A percentile compares a stretch with the other conserved stretches of the same genome.
Evolutionary conservation across 2,888 invertebrate genomes (phyloP).

Genomic region (Mongoloraphidia duomilia): DNA sequence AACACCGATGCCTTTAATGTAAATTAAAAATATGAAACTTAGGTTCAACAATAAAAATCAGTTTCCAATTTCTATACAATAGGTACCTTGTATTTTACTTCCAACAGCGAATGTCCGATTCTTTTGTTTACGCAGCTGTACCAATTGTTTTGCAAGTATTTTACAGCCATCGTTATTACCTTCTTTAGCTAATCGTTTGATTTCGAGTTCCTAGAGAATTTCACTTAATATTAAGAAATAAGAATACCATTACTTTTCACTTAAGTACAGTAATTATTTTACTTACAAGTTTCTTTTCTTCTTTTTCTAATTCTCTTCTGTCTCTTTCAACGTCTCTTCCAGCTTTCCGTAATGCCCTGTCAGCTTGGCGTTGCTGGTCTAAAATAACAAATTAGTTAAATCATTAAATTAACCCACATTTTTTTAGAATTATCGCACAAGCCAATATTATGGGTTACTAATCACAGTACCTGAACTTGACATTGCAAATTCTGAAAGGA

Average conservation of each 20-base stretch:
- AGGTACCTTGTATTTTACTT: slow-evolving; percentile 51
- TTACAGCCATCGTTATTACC: slow-evolving; percentile 74
- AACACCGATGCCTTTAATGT: slow-evolving; percentile 40
- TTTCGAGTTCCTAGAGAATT: slow-evolving; percentile 59
- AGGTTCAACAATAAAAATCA: too few species aligned
- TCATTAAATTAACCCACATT: too few species aligned
- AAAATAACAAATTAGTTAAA: slow-evolving; percentile 18
- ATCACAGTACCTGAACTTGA: neutral
- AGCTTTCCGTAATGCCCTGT: slow-evolving; percentile 63
- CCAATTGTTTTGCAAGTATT: slow-evolving; percentile 76
- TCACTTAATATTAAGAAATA: neutral
- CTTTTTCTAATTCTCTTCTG: slow-evolving; percentile 63
- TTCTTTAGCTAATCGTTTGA: slow-evolving; percentile 75
- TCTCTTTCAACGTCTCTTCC: slow-evolving; percentile 75
- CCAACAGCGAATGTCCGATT: slow-evolving; percentile 66
- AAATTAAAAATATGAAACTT: too few species aligned
- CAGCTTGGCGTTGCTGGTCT: slow-evolving; percentile 78
- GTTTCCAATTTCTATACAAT: too few species aligned
- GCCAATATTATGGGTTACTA: neutral
- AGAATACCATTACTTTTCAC: neutral
- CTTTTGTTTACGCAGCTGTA: slow-evolving; percentile 78
- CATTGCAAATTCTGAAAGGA: neutral
- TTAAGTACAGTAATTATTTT: neutral
- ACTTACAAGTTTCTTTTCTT: slow-evolving; percentile 76
- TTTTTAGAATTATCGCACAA: neutral